These are phyloP conservation scores for Antedon mediterranea DNA, from an alignment of 53 echinoderm and acorn worm species.

Conservation along the genomic window DNA sequence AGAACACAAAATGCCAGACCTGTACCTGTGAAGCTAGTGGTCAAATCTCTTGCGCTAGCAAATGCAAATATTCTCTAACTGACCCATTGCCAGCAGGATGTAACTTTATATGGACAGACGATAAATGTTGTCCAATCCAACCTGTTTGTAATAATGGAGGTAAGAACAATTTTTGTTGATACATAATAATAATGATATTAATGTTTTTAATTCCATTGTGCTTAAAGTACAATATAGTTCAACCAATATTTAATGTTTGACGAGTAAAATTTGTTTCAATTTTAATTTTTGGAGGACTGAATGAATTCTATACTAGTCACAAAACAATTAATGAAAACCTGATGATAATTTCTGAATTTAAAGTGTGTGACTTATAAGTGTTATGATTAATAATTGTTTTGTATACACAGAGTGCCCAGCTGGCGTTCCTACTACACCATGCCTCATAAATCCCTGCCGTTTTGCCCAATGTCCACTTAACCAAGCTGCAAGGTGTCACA, in stretches of 20 bases:
- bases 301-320: too few species aligned
- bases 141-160: neutral
- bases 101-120: neutral
- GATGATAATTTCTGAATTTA: too few species aligned
- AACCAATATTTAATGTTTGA: too few species aligned
- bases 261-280: too few species aligned
- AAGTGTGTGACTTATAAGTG: too few species aligned
- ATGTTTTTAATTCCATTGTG: too few species aligned
- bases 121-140: constrained; percentile 34
- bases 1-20: constrained; percentile 4
- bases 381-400: too few species aligned
- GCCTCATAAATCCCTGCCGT: neutral
- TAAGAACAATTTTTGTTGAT: neutral
- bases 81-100: neutral
- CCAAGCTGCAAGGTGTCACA: neutral
- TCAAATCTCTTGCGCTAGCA: neutral
- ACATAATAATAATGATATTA: too few species aligned
- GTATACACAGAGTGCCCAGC: neutral
- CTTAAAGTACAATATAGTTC: too few species aligned
- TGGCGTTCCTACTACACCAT: neutral
- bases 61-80: neutral
- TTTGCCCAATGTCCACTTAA: neutral
- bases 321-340: too few species aligned
- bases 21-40: constrained; percentile 10
- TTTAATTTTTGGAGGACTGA: too few species aligned